Evolutionary conservation across 2,797 vertebrate species (phyloP).

Genomic region (Myotis pilosus): DNA sequence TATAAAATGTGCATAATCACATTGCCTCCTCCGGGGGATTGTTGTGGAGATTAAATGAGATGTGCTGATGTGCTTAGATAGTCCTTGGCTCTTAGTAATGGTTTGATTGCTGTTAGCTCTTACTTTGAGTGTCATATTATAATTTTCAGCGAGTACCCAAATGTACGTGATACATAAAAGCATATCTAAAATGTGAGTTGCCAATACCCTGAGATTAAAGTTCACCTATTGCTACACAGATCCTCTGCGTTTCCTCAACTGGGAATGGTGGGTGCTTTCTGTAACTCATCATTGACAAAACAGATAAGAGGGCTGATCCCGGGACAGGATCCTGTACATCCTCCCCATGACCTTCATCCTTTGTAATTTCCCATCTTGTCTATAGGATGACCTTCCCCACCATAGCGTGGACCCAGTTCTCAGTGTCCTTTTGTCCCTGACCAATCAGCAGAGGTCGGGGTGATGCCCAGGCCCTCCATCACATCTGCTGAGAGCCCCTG

Average conservation of each 20-base stretch:
- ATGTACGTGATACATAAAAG: background rate
- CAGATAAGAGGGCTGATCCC: background rate
- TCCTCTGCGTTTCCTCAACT: background rate
- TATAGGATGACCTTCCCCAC: fast-evolving
- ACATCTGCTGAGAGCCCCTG: constrained; percentile 71
- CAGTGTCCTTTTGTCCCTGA: background rate
- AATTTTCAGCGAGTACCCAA: background rate
- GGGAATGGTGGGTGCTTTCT: background rate
- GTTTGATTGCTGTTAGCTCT: background rate
- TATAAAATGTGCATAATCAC: background rate
- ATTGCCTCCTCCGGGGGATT: background rate
- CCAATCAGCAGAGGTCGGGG: background rate
- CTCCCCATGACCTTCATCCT: fast-evolving
- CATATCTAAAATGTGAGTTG: background rate
- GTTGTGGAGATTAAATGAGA: background rate
- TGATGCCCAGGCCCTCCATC: constrained; percentile 46
- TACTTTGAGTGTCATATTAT: background rate
- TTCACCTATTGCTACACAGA: background rate
- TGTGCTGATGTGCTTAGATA: background rate
- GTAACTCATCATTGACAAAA: background rate
- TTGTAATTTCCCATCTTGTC: background rate
- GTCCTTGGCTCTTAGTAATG: background rate
- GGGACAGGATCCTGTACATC: background rate
- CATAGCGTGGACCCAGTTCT: too few relatives aligned
- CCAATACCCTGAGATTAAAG: background rate